Conservation (phyloP, 2,113 vertebrate species). For the Bostrychus sinensis region DNA sequence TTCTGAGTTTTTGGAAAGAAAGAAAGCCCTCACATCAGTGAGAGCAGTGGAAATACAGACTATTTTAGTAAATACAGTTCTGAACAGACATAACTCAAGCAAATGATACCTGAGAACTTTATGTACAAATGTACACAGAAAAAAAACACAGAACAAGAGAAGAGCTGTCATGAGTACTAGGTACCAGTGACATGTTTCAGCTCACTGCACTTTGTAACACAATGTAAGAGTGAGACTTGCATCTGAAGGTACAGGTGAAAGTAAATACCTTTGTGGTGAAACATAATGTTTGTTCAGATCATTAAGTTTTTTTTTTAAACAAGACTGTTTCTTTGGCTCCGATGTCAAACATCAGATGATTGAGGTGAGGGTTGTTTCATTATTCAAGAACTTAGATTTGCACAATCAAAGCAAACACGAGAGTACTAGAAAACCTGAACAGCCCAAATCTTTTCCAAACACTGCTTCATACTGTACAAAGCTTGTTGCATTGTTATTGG, state of each 20-base stretch:
- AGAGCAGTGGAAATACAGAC: background rate
- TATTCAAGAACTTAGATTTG: constrained; percentile 33
- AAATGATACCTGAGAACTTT: constrained; percentile 59
- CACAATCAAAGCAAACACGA: constrained; percentile 7
- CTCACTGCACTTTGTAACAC: constrained; percentile 27
- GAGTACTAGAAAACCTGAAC: constrained; percentile 3
- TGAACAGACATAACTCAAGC: constrained; percentile 25
- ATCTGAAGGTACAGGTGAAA: constrained; percentile 9
- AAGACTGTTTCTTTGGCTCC: constrained; percentile 45
- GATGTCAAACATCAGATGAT: constrained; percentile 31
- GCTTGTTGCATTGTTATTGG: constrained; percentile 25
- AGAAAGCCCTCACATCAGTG: background rate
- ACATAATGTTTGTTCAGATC: background rate
- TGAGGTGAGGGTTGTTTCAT: constrained; percentile 53
- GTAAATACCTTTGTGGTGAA: constrained; percentile 16
- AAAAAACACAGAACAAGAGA: constrained; percentile 24
- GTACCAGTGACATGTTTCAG: constrained; percentile 18
- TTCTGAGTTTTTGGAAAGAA: background rate
- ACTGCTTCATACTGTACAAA: background rate
- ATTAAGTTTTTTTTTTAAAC: background rate
- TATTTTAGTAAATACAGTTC: constrained; percentile 2
- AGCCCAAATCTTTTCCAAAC: background rate
- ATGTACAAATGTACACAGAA: constrained; percentile 29
- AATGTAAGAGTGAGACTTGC: constrained; percentile 10
- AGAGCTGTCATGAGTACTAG: background rate